These are phyloP conservation scores for Crotalus horridus DNA, from an alignment of 2,113 vertebrate species.

Conservation along the genomic window DNA sequence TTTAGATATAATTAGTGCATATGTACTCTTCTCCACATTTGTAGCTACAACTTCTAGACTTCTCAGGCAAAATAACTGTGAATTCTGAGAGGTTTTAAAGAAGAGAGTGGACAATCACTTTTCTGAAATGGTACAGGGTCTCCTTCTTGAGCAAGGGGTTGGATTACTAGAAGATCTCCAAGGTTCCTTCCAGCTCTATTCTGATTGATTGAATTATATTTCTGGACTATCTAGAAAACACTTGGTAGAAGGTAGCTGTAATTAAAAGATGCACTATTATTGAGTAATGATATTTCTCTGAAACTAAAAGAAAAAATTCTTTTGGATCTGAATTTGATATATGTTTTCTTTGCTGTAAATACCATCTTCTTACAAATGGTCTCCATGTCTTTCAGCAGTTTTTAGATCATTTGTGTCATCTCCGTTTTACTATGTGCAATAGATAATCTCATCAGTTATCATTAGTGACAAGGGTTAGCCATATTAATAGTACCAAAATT, in stretches of 20 bases:
- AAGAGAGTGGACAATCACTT: not conserved
- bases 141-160: not conserved
- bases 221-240: not conserved
- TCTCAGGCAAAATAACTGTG: not conserved
- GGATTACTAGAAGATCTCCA: not conserved
- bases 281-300: not conserved
- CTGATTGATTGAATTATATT: not conserved
- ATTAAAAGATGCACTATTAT: not conserved
- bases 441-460: not conserved
- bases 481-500: slow-evolving; percentile 20
- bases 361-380: rapidly evolving
- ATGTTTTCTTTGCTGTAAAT: not conserved
- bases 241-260: not conserved
- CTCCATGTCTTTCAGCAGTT: no score
- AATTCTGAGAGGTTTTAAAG: not conserved
- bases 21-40: not conserved
- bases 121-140: not conserved
- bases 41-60: not conserved
- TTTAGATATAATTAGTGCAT: not conserved
- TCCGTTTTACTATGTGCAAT: not conserved
- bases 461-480: slow-evolving; percentile 8
- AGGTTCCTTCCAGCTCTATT: not conserved
- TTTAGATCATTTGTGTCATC: slow-evolving; percentile 34
- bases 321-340: not conserved
- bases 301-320: not conserved